Base-by-base conservation (phyloP, 2,888 invertebrate genomes). In the Rhodophaea formosa region DNA sequence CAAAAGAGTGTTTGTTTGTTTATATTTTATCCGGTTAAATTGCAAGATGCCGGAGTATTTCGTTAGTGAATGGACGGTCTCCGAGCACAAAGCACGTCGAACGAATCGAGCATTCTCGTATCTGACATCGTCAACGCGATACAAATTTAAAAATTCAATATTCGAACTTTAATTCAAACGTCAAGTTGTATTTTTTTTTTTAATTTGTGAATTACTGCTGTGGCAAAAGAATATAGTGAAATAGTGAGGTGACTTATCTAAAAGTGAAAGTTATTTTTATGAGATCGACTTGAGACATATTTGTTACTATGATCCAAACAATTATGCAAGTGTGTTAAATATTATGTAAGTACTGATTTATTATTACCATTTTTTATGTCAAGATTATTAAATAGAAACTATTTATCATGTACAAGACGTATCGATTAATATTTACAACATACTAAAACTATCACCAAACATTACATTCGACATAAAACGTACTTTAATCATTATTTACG, bases 1-100 rank as follows among this genome's bases (percentile, higher is more conserved):
- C 49, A 30, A n/a, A 49, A 51, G 35, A 14, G 32, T 51, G 42
- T 58, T 7, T 55, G 54, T 59, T 59, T 59, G 55, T 59, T 55
- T 58, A 58, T 55, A 49, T 58, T 59, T 45, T 44, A 46, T 43
- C 45, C 15, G 14, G 49, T 51, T 59, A 58, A 47, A 47, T 45
- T 35, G 32, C 30, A 43, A 43, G 14, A 54, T 49, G 12, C 46
- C 51, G 10, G 23, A 49, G 44, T 15, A 29, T 32, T 49, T 10
- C 12, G 51, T 52, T 51, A 59, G 58, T 59, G 58, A 59, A 55
- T 52, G 58, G 58, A 51, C 55, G 35, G 1, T 8, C 15, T 44
- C 23, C 10, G 45, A 12, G n/a, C 51, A 15, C 51, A 15, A 10
- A 51, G 35, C 51, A 51, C 51, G 51, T 51, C 32, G 35, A 15